A percentile compares a stretch with the other conserved stretches of the same genome.
Evolutionary conservation across 2,113 vertebrate species (phyloP).

Genomic region (Corydoras maculifer): DNA sequence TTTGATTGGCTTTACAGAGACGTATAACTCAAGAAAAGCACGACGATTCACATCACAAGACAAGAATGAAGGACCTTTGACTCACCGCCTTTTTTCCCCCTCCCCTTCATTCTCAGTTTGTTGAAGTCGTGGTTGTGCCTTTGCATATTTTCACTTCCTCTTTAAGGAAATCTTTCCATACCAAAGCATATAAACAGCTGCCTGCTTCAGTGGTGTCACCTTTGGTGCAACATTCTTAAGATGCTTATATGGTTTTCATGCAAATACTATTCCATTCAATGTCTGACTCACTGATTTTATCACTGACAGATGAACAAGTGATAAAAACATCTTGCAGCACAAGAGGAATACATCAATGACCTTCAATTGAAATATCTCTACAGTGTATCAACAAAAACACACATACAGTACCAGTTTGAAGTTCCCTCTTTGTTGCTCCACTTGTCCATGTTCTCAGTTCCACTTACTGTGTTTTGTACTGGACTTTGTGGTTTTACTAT

Average conservation of each 20-base stretch:
- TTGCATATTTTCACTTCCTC: conserved; percentile 74
- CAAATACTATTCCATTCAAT: conserved; percentile 29
- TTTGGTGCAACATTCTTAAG: conserved; percentile 50
- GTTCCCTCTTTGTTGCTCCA: no score
- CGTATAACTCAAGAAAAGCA: conserved; percentile 35
- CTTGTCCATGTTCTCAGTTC: no score
- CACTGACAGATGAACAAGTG: background rate
- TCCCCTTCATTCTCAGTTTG: conserved; percentile 32
- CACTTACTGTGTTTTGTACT: no score
- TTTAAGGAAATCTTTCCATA: conserved; percentile 59
- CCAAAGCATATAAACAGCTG: conserved; percentile 59
- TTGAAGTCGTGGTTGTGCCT: conserved; percentile 54
- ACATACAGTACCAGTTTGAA: no score
- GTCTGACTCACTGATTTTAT: conserved; percentile 7
- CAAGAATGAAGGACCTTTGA: conserved; percentile 43
- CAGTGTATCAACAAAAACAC: no score
- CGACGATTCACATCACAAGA: conserved; percentile 60
- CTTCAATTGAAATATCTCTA: no score
- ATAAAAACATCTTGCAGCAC: background rate
- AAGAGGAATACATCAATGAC: no score
- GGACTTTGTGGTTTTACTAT: no score
- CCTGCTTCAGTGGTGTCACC: conserved; percentile 44
- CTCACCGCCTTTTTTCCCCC: conserved; percentile 43
- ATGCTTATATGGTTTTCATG: conserved; percentile 42
- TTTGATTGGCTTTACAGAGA: conserved; percentile 17